Conservation (phyloP, 1,140 invertebrate species). For the Drosophila mojavensis region DNA sequence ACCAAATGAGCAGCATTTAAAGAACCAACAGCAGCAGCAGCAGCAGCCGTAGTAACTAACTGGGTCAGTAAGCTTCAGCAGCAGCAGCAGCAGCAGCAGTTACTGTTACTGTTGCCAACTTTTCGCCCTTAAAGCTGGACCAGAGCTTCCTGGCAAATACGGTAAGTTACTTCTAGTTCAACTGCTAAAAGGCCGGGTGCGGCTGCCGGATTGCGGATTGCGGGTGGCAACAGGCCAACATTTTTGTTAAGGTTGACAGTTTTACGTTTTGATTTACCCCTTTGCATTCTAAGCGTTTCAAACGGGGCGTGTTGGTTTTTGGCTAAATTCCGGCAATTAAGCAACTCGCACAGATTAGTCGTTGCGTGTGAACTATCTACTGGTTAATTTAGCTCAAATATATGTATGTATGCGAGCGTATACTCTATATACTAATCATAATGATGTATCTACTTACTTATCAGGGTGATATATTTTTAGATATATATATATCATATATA, state of each 20-base stretch:
- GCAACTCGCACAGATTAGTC: background rate
- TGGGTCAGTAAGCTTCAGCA: constrained; percentile 35
- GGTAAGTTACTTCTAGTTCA: constrained; percentile 43
- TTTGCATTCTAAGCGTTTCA: background rate
- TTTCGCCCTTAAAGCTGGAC: constrained; percentile 12
- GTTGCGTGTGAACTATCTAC: background rate
- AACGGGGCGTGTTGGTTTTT: background rate
- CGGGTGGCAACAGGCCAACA: constrained; percentile 1
- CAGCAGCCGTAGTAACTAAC: constrained; percentile 28
- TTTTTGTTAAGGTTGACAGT: constrained; percentile 17
- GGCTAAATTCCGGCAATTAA: background rate
- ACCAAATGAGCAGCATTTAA: constrained; percentile 48
- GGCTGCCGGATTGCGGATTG: background rate
- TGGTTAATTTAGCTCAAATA: too few relatives aligned
- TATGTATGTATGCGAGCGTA: too few relatives aligned
- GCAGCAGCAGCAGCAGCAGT: constrained; percentile 12
- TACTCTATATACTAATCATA: too few relatives aligned
- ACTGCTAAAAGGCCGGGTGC: background rate
- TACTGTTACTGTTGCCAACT: constrained; percentile 28
- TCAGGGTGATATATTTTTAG: too few relatives aligned
- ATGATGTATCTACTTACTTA: too few relatives aligned
- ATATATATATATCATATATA: too few relatives aligned
- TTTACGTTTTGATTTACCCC: background rate
- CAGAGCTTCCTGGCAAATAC: constrained; percentile 23
- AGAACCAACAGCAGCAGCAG: constrained; percentile 12